Base-by-base conservation (phyloP, 2,888 invertebrate genomes). In the Thera obeliscata region DNA sequence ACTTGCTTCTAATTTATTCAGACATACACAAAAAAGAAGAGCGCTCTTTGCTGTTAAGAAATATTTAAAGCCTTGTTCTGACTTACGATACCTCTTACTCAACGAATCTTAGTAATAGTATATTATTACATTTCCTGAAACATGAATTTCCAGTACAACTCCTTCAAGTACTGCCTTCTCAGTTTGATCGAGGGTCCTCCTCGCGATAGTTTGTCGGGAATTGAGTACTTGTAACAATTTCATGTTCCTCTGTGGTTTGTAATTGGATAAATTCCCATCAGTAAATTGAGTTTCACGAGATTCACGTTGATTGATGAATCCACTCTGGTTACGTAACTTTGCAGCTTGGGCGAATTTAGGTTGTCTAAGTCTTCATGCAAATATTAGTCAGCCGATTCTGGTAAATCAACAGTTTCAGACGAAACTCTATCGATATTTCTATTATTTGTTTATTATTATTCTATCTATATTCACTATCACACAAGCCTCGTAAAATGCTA, bases 281-380 rank as follows among this genome's bases (percentile, higher is more conserved):
- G 63, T 61, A 71, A 75, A 75, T 75, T 75, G 74, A 75, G 75
- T 75, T 75, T 67, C 68, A 57, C 61, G 72, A 74, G 72, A 71
- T 68, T 71, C 66, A n/a, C 38, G 61, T 61, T 74, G 75, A 75
- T 75, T 72, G 73, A 71, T 64, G 67, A 67, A 71, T 75, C 57
- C 65, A 61, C 68, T 64, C 50, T 54, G 67, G 65, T 64, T 63
- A 62, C 58, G 48, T 61, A 61, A 63, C 66, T 71, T 71, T 52
- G 63, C 61, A 64, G 59, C 66, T 66, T 61, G 49, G 49, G 12
- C 57, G 60, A 56, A 64, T 62, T 70, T 58, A 7, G 54, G 67
- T 65, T 61, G 41, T 54, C 56, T 38, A 66, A 61, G 60, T 56
- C 66, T 52, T 52, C 52, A 56, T 52, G 61, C 49, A 58, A 63